Conservation (phyloP, 2,113 vertebrate species). For the Eretmochelys imbricata region DNA sequence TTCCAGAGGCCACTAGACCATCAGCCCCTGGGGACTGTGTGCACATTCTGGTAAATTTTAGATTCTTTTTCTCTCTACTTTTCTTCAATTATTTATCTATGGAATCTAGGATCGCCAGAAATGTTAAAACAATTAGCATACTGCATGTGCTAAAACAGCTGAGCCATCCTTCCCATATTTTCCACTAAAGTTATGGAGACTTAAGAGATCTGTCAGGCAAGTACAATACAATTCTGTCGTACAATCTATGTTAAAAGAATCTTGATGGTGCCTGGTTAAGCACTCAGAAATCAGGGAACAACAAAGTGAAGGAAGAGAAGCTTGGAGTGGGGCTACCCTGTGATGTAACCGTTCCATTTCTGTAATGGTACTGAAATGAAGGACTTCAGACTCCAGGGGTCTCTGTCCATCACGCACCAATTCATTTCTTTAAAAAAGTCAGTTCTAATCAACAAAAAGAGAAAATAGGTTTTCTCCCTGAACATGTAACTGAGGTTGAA, state of each 20-base stretch:
- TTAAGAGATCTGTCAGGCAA: constrained; percentile 42
- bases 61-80: neutral
- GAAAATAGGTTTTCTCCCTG: neutral
- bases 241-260: neutral
- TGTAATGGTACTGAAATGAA: neutral
- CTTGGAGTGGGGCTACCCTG: constrained; percentile 5
- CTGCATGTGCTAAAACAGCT: neutral
- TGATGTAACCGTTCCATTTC: neutral
- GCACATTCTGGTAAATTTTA: neutral
- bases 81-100: neutral
- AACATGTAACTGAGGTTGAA: neutral
- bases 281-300: constrained; percentile 29
- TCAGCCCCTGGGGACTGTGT: neutral
- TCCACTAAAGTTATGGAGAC: neutral
- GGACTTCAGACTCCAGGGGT: neutral
- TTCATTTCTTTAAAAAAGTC: neutral
- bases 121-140: neutral
- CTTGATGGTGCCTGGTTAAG: neutral
- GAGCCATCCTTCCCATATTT: neutral
- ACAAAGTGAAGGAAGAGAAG: constrained; percentile 48
- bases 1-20: neutral
- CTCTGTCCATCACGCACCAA: neutral
- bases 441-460: neutral
- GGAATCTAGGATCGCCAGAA: neutral
- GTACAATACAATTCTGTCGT: constrained; percentile 38